These are phyloP conservation scores for Columbina picui DNA, from an alignment of 2,113 vertebrate species.

Conservation along the genomic window DNA sequence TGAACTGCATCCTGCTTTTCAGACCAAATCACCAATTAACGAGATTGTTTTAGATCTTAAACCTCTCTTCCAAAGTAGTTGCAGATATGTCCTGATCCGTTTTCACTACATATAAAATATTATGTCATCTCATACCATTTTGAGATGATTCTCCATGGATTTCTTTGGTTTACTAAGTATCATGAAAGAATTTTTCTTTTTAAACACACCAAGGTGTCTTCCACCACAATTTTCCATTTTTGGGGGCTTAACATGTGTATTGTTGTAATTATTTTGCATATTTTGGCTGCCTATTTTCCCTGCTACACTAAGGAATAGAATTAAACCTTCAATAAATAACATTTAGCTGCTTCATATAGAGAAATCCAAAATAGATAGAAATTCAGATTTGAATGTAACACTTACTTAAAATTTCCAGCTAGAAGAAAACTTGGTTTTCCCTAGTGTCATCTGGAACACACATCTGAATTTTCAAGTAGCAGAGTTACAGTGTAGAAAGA, in stretches of 20 bases:
- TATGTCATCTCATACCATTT: background rate
- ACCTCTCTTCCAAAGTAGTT: background rate
- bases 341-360: background rate
- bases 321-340: background rate
- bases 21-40: slow-evolving; percentile 23
- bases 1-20: slow-evolving; percentile 21
- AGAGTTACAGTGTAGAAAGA: background rate
- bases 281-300: background rate
- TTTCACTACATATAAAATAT: background rate
- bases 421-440: background rate
- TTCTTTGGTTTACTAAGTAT: background rate
- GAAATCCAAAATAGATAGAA: background rate
- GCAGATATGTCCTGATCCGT: background rate
- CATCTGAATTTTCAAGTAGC: background rate
- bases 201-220: background rate
- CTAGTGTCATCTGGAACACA: background rate
- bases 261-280: background rate
- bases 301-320: background rate
- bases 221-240: background rate
- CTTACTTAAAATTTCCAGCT: background rate
- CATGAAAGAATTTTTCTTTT: background rate
- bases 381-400: background rate
- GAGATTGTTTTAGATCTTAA: background rate
- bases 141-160: background rate
- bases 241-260: background rate